Evolutionary conservation across 2,888 invertebrate genomes (phyloP).

Genomic region (Polymixis lichenea): DNA sequence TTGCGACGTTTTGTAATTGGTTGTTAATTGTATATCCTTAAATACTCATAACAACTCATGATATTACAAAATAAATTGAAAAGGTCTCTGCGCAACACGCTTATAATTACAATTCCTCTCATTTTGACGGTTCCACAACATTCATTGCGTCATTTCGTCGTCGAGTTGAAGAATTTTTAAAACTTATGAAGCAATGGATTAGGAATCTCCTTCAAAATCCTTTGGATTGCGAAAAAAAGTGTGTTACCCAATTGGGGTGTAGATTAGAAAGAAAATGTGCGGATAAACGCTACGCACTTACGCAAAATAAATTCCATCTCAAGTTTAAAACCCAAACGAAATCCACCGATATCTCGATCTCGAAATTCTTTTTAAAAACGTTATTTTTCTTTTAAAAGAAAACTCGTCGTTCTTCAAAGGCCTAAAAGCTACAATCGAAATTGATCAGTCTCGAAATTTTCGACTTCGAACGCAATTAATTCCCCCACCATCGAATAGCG

Average conservation of each 20-base stretch:
- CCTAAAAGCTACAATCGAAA: conserved; percentile 61
- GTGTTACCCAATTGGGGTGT: not conserved
- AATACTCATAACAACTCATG: too few species aligned
- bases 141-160: not conserved
- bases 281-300: conserved; percentile 15
- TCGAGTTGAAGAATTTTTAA: not conserved
- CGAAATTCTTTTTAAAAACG: conserved; percentile 19
- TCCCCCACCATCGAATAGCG: conserved; percentile 68
- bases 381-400: conserved; percentile 38
- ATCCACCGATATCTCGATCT: conserved; percentile 40
- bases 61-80: too few species aligned
- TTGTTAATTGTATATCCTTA: not conserved
- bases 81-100: not conserved
- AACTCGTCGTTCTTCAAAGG: conserved; percentile 36
- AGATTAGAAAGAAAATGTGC: conserved; percentile 12
- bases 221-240: not conserved
- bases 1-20: conserved; percentile 7
- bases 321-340: conserved; percentile 22
- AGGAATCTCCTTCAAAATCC: not conserved
- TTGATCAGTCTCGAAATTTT: conserved; percentile 62
- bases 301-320: conserved; percentile 19
- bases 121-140: not conserved
- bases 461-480: conserved; percentile 70
- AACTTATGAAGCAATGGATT: not conserved
- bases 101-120: not conserved